Evolutionary conservation across 2,888 invertebrate genomes (phyloP).

Genomic region (Oscheius sp.): DNA sequence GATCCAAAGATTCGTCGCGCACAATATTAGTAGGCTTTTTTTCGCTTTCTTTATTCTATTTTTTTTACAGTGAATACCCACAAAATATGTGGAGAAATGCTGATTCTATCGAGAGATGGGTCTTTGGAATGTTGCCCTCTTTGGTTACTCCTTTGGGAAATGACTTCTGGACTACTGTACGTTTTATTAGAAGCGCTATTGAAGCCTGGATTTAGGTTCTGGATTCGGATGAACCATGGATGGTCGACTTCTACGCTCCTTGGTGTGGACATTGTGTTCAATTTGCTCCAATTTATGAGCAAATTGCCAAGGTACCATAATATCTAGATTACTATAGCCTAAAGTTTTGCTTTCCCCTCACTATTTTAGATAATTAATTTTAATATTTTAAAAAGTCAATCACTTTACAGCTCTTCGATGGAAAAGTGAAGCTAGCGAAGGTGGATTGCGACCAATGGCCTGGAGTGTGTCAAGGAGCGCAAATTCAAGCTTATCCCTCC

Average conservation of each 20-base stretch:
- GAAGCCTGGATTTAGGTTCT: slow-evolving; percentile 71
- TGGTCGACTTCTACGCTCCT: slow-evolving; percentile 73
- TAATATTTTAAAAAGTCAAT: neutral
- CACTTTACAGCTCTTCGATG: slow-evolving; percentile 72
- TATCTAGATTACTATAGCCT: no score
- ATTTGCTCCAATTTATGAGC: slow-evolving; percentile 79
- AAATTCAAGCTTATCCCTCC: slow-evolving; percentile 76
- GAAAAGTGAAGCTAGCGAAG: slow-evolving; percentile 76
- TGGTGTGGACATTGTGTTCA: slow-evolving; percentile 77
- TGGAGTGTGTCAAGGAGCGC: slow-evolving; percentile 74
- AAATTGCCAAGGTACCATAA: slow-evolving; percentile 76
- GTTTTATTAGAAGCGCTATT: neutral
- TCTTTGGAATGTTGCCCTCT: slow-evolving; percentile 77
- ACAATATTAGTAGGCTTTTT: slow-evolving; percentile 41
- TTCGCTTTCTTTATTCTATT: neutral
- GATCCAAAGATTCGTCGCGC: slow-evolving; percentile 42
- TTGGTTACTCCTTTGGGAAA: slow-evolving; percentile 60
- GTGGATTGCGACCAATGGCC: slow-evolving; percentile 78
- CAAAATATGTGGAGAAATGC: slow-evolving; percentile 78
- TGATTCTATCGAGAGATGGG: slow-evolving; percentile 77
- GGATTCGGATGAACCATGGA: slow-evolving; percentile 74
- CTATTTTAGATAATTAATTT: neutral
- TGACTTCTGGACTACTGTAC: slow-evolving; percentile 56
- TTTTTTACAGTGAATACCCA: slow-evolving; percentile 61
- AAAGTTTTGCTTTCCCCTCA: no score